Evolutionary conservation across 2,797 vertebrate genomes (phyloP), one percentile per base, ranked within the genome.

Genomic region (Danio jaintianensis): DNA sequence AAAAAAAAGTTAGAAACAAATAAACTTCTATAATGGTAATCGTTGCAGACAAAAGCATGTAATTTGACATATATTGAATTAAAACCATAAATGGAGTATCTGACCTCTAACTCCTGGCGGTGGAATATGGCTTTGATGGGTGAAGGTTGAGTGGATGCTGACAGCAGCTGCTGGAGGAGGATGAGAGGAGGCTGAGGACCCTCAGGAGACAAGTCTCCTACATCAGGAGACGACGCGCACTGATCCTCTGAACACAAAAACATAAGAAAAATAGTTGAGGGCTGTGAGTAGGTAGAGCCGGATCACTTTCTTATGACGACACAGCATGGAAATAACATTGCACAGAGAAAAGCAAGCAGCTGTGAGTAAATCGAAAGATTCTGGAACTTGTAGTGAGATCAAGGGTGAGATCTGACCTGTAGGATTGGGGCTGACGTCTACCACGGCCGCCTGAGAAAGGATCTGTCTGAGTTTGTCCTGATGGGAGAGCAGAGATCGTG

Each of bases 71-170:
- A 4, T 4, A 48, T 48, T 68, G 6, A 59, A 48, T 45, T 5
- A 43, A 22, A 69, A 40, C 5, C 12, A 10, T 20, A 36, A 53
- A 72, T 16, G 16, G 4, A 15, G 15, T 52, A 10, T 55, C 88
- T 66, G 92, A 99, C 98, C 96, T 99, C 98, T 84, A 99, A 96
- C 86, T 99, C 98, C 70, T 96, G 97, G 67, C 96, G 94, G 89
- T 98, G 95, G 88, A 99, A 99, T 84, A 99, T 96, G 78, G 97
- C 98, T 92, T 99, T 99, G 88, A 99, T 96, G 0, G 98, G 97
- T 0, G 98, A 99, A 0, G 98, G 98, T 70, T 99, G 98, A 0
- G 98, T 98, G 84, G 97, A 97, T 18, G 98, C 93, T 4, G 96
- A 95, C 53, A 99, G 87, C 71, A 99, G 92, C 89, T 99, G 98